phyloP scores from a whole-genome alignment of 2,888 invertebrate genomes.

The Anthoptus insignis region DNA sequence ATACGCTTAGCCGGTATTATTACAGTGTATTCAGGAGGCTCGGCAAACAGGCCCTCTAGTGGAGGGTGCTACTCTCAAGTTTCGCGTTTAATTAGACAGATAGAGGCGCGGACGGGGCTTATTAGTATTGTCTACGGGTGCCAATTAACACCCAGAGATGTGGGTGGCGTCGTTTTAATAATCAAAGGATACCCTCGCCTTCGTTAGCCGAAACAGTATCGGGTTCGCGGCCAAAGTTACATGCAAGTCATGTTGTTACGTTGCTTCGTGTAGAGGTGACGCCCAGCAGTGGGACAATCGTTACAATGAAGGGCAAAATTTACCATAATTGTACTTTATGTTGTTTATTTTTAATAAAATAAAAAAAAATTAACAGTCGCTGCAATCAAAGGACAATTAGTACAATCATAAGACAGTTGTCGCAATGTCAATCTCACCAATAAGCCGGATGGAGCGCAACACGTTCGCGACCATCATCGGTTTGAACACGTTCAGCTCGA shows the following conservation, averaged over 20 bases:
- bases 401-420: too few relatives aligned
- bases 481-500: slow-evolving; percentile 99
- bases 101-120: slow-evolving; percentile 86
- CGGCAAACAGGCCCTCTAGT: slow-evolving; percentile 83
- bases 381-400: too few relatives aligned
- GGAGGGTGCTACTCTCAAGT: slow-evolving; percentile 86
- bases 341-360: too few relatives aligned
- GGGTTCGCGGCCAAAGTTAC: slow-evolving; percentile 56
- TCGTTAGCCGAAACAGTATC: slow-evolving; percentile 84
- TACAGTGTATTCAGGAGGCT: slow-evolving; percentile 84
- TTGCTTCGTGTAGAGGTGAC: neutral
- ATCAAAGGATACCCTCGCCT: slow-evolving; percentile 84
- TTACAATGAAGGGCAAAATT: too few relatives aligned
- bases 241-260: slow-evolving; percentile 23
- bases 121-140: slow-evolving; percentile 87
- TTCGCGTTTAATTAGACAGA: slow-evolving; percentile 87
- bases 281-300: neutral
- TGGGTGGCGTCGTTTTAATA: slow-evolving; percentile 84
- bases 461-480: slow-evolving; percentile 98
- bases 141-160: slow-evolving; percentile 85
- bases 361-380: too few relatives aligned
- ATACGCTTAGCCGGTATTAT: slow-evolving; percentile 87
- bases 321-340: too few relatives aligned
- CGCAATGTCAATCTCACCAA: too few relatives aligned
- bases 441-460: slow-evolving; percentile 94